Conservation (phyloP, 2,888 invertebrate species). For the Pyralis farinalis region DNA sequence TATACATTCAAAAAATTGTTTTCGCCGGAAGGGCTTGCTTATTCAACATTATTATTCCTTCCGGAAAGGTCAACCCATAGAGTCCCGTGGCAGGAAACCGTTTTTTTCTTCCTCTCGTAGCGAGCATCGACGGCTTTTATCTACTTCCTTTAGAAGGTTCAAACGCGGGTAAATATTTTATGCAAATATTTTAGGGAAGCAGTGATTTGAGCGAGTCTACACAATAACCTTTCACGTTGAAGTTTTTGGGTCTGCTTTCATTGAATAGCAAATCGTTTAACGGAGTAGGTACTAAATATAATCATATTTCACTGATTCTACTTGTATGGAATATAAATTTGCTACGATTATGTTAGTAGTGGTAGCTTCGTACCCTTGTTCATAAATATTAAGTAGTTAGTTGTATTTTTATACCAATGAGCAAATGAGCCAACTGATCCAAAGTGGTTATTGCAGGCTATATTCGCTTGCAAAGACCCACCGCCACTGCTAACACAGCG, state of each 20-base stretch:
- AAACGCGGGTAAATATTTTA: conserved; percentile 22
- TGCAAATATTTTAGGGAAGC: conserved; percentile 24
- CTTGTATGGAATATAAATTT: too few species aligned
- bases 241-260: neutral
- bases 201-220: conserved; percentile 5
- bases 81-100: conserved; percentile 16
- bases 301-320: neutral
- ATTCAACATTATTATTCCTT: conserved; percentile 19
- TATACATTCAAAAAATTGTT: conserved; percentile 1
- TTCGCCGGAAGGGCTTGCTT: conserved; percentile 4
- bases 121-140: conserved; percentile 21
- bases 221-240: conserved; percentile 2
- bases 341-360: too few species aligned
- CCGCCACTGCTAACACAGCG: too few species aligned
- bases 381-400: too few species aligned
- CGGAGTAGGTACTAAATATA: neutral
- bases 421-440: too few species aligned
- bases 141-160: conserved; percentile 19
- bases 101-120: conserved; percentile 22
- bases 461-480: too few species aligned
- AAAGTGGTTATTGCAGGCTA: too few species aligned
- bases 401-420: too few species aligned
- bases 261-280: conserved; percentile 2
- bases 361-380: too few species aligned
- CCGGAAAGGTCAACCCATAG: conserved; percentile 30